Evolutionary conservation across 1,140 invertebrate genomes (phyloP), one percentile per base, ranked within the genome.

Genomic region (Portunus trituberculatus): DNA sequence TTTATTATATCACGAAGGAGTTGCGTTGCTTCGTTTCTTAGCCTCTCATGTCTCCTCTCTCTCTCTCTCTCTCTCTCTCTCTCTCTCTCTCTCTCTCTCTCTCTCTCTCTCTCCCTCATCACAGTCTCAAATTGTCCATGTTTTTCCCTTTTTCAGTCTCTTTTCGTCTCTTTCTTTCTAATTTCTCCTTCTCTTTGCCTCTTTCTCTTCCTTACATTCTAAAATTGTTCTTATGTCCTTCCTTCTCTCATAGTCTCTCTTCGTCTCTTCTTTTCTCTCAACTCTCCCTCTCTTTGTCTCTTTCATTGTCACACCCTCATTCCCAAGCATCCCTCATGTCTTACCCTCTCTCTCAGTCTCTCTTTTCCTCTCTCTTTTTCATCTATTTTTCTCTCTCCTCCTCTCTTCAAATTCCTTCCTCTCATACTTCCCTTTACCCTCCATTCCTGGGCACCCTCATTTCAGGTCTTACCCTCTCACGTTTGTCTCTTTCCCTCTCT

Each of bases 211-310:
- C 31, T 25, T 28, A 8, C 31, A 6, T 84, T 32, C 83, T 25
- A 8, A 6, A 8, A n/a, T 84, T 32, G 31, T 84, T 32, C 83
- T 84, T 32, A 7, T 84, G 4, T 84, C 83, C 25, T 32, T 28
- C 83, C 8, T 32, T 32, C 31, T 84, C n/a, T 32, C n/a, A 8
- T 25, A 8, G 8, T 84, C 6, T 84, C 31, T 25, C n/a, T 84
- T 32, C 31, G 6, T 8, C 31, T 28, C n/a, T 32, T 28, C n/a
- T 25, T 84, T 84, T 25, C 83, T 25, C 83, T 84, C 8, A 6
- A n/a, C 48, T 91, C 89, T 91, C 88, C 28, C 25, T 52, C 45
- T 28, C 89, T 91, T 45, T 45, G 25, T 46, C 20, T 28, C 89
- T 91, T 46, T n/a, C 4, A 91, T 14, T 45, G 48, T 16, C 45